phyloP scores from a whole-genome alignment of 2,797 vertebrate species.

The Myotis daubentonii region DNA sequence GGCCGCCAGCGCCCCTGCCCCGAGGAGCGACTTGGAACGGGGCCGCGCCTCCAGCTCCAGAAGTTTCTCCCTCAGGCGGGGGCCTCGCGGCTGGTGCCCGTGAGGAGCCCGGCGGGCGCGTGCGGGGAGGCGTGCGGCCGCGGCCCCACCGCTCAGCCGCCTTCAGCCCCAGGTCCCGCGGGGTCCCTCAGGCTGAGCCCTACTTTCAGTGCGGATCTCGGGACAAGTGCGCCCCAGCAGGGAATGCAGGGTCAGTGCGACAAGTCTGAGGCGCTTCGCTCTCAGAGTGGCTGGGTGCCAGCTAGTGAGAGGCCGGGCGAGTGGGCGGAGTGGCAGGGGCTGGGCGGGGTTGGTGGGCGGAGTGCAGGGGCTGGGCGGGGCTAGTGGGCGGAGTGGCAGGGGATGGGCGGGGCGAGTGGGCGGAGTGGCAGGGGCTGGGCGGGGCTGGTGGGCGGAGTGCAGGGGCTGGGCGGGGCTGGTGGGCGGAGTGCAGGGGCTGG shows the following conservation, averaged over 20 bases:
- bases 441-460: neutral
- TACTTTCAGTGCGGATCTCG: constrained; percentile 30
- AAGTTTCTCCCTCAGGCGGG: neutral
- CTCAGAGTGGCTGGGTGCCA: fast-evolving
- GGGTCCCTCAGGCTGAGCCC: neutral
- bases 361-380: no score
- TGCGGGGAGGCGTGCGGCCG: neutral
- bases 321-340: neutral
- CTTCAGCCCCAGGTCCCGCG: neutral
- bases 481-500: neutral
- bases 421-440: fast-evolving
- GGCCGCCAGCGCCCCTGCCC: neutral
- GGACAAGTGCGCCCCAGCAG: neutral
- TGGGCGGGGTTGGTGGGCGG: neutral
- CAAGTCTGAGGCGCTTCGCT: fast-evolving
- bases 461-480: neutral
- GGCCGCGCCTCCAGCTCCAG: neutral
- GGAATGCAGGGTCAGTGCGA: fast-evolving
- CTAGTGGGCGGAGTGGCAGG: neutral
- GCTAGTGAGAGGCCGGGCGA: fast-evolving
- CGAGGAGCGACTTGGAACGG: no score
- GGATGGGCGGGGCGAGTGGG: neutral
- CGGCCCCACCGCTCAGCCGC: neutral
- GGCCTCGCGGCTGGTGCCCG: neutral
- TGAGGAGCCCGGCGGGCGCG: neutral